Evolutionary conservation across 2,888 invertebrate species (phyloP), one percentile per base, ranked within the genome.

Genomic region (Syritta pipiens): DNA sequence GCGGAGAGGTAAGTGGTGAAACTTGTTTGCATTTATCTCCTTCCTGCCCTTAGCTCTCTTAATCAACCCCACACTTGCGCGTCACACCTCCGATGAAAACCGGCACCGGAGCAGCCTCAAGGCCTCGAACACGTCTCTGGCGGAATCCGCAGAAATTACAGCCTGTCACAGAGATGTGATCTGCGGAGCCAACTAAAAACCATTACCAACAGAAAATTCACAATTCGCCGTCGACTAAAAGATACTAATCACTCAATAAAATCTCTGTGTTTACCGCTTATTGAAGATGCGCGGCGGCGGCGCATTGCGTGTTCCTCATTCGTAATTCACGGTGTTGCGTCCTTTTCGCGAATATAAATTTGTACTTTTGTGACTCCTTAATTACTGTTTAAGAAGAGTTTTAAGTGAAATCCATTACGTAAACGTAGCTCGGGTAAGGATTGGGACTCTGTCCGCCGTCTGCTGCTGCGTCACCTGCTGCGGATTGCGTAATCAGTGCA

Each of bases 1-100:
- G 84, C 81, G 87, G 87, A 77, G 86, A 87, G 88, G 89, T 89
- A 84, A 87, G 88, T 87, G 55, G 22, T n/a, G n/a, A n/a, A n/a
- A n/a, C n/a, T n/a, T n/a, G n/a, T n/a, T n/a, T n/a, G n/a, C n/a
- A n/a, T n/a, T n/a, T n/a, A n/a, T n/a, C n/a, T n/a, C n/a, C n/a
- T n/a, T n/a, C n/a, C n/a, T n/a, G n/a, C n/a, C n/a, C n/a, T n/a
- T n/a, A n/a, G n/a, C n/a, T n/a, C n/a, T n/a, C n/a, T n/a, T n/a
- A n/a, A n/a, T n/a, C n/a, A n/a, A n/a, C n/a, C n/a, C n/a, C n/a
- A n/a, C n/a, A n/a, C n/a, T n/a, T n/a, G n/a, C n/a, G n/a, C n/a
- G n/a, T n/a, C n/a, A n/a, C n/a, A n/a, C n/a, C n/a, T n/a, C n/a
- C n/a, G n/a, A n/a, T 14, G 12, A 17, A 24, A 26, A 10, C 46